Conservation (phyloP, 1,140 invertebrate genomes). For the Lasaia peninsularis region DNA sequence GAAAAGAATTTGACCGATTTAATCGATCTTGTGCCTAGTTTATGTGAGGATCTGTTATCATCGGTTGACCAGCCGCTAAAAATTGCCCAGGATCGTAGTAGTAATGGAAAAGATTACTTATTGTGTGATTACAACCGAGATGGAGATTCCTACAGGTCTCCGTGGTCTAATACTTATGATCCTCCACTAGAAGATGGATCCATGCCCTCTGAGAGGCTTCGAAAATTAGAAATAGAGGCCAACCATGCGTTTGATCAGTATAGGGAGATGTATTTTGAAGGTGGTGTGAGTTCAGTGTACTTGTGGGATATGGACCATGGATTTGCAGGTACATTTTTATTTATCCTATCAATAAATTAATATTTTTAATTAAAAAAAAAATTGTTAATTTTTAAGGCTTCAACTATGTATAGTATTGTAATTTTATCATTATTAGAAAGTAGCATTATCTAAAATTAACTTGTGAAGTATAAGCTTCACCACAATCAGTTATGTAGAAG, state of each 20-base stretch:
- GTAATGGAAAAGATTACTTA: slow-evolving; percentile 96
- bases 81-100: slow-evolving; percentile 94
- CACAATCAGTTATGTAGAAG: too few relatives aligned
- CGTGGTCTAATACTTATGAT: slow-evolving; percentile 99
- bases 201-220: slow-evolving; percentile 96
- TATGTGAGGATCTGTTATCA: slow-evolving; percentile 97
- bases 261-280: slow-evolving; percentile 99
- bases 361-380: too few relatives aligned
- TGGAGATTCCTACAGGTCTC: slow-evolving; percentile 99
- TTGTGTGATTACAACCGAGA: slow-evolving; percentile 99
- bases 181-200: slow-evolving; percentile 98
- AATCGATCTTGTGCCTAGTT: slow-evolving; percentile 95
- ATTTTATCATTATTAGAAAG: too few relatives aligned
- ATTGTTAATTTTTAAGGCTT: too few relatives aligned
- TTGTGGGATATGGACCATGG: slow-evolving; percentile 99
- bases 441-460: too few relatives aligned
- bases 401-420: too few relatives aligned
- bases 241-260: slow-evolving; percentile 99
- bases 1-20: slow-evolving; percentile 98
- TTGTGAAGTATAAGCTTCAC: too few relatives aligned
- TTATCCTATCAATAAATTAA: background rate
- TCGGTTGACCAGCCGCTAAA: slow-evolving; percentile 99
- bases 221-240: slow-evolving; percentile 98
- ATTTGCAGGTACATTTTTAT: slow-evolving; percentile 86
- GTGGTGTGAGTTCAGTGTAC: slow-evolving; percentile 99